Conservation (phyloP, 2,888 invertebrate genomes). For the Phrixothrix hirtus region DNA sequence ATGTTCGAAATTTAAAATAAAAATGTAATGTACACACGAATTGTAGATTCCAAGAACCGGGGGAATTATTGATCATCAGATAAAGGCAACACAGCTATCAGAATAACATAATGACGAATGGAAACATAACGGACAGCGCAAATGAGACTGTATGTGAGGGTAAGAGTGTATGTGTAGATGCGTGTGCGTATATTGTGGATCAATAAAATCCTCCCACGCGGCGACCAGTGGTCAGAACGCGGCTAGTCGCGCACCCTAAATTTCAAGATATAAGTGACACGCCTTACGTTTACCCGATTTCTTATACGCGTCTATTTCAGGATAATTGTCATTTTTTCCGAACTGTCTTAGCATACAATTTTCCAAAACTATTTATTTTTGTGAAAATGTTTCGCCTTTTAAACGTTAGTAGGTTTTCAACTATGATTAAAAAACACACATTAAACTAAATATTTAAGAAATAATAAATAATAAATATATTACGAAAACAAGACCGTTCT, state of each 20-base stretch:
- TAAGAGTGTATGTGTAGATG: slow-evolving; percentile 48
- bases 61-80: slow-evolving; percentile 56
- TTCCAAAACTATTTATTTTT: no score
- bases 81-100: slow-evolving; percentile 53
- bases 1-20: slow-evolving; percentile 41
- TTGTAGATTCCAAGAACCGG: slow-evolving; percentile 48
- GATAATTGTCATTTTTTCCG: slow-evolving; percentile 28
- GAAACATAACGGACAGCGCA: slow-evolving; percentile 55
- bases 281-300: slow-evolving; percentile 44
- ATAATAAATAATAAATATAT: no score
- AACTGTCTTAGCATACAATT: no score
- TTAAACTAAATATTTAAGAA: no score
- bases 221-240: slow-evolving; percentile 56
- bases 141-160: slow-evolving; percentile 45
- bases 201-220: slow-evolving; percentile 56
- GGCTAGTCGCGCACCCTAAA: slow-evolving; percentile 54
- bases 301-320: slow-evolving; percentile 24
- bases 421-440: no score
- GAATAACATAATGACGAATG: slow-evolving; percentile 55
- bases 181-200: slow-evolving; percentile 50
- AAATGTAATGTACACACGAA: slow-evolving; percentile 40
- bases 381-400: no score
- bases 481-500: no score
- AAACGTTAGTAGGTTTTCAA: no score
- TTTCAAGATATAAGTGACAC: slow-evolving; percentile 54